phyloP scores from a whole-genome alignment of 2,113 vertebrate species.

The Sinocyclocheilus maitianheensis region DNA sequence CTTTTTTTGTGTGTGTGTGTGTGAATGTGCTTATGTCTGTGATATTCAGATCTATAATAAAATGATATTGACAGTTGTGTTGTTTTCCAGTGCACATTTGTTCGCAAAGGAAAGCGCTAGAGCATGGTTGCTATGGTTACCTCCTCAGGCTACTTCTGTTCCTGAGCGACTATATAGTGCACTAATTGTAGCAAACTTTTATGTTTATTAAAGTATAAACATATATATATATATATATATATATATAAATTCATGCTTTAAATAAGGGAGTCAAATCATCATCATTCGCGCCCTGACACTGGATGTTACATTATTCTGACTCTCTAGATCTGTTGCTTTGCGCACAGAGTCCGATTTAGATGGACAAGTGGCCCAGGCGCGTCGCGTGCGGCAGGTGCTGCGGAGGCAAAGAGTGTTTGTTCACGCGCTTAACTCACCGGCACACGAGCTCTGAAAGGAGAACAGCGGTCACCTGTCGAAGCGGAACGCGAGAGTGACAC shows the following conservation, averaged over 20 bases:
- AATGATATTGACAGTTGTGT: background rate
- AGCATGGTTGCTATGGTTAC: slow-evolving; percentile 14
- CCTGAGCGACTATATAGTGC: background rate
- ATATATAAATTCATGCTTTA: background rate
- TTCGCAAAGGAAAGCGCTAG: background rate
- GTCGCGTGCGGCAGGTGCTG: slow-evolving; percentile 33
- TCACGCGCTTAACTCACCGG: slow-evolving; percentile 5
- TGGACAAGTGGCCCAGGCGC: background rate
- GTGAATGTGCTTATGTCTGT: background rate
- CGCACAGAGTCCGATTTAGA: background rate
- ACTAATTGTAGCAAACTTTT: background rate
- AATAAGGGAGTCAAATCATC: background rate
- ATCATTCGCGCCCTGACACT: background rate
- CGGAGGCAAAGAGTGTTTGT: background rate
- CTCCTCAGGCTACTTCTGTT: background rate
- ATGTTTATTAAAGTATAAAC: background rate
- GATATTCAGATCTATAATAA: background rate
- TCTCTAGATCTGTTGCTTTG: background rate
- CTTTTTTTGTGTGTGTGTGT: no score
- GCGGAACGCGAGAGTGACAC: slow-evolving; percentile 40
- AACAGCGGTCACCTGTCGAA: slow-evolving; percentile 19
- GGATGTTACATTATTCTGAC: no score
- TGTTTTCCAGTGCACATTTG: background rate
- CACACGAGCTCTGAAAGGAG: background rate
- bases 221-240: no score